Evolutionary conservation across 2,888 invertebrate genomes (phyloP), one percentile per base, ranked within the genome.

Genomic region (Erebia palarica): DNA sequence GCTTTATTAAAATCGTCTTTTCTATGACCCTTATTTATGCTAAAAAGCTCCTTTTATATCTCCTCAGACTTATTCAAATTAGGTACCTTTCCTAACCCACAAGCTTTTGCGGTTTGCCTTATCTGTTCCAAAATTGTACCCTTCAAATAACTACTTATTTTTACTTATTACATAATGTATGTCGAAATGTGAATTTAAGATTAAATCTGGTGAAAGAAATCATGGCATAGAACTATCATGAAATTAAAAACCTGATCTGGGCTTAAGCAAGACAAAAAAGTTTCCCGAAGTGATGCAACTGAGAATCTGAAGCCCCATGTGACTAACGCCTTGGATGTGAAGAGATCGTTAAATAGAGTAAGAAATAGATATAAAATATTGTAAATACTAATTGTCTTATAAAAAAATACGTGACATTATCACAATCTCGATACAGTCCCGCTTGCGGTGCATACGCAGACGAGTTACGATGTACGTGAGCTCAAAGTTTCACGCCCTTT

Each of bases 401-500:
- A 65, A 70, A 63, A 70, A n/a, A 68, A 68, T 67, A 74, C 72
- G 74, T 74, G 72, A 74, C 65, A 65, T 67, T 63, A 65, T 58
- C 72, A 65, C 72, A 42, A 74, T 70, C 55, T 74, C 66, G 58
- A 68, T 72, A 74, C 47, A 44, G 65, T 68, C 61, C 60, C 59
- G 70, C 70, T 73, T 65, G 60, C 72, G 51, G 70, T 70, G 74
- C 72, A 72, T 70, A 74, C 65, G 69, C 60, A 59, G 67, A 69
- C 71, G 69, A 68, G 55, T 72, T 74, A 69, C 68, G 21, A 18
- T 59, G 18, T 69, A 74, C 70, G 74, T 72, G 74, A 72, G 65
- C 57, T 68, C 74, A 65, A 74, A 74, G 67, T 70, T 57, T 69
- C 60, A 72, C 70, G 70, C 74, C 70, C 70, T 72, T 70, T 68